phyloP scores from a whole-genome alignment of 2,113 vertebrate genomes.

The Glaucidium brasilianum region DNA sequence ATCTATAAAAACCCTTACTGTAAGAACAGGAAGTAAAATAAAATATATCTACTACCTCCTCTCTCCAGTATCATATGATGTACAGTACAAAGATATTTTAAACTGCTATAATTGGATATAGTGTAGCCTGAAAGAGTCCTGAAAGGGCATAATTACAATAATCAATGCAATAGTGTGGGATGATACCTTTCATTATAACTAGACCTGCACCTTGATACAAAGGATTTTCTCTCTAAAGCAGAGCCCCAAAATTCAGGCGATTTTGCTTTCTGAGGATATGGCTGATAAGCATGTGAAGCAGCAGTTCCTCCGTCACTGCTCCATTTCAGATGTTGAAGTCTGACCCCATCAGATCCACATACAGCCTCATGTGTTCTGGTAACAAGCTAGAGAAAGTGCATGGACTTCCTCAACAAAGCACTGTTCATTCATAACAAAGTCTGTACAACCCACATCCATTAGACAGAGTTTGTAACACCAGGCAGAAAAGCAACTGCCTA shows the following conservation, averaged over 20 bases:
- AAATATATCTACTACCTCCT: not conserved
- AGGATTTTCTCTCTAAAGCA: not conserved
- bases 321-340: not conserved
- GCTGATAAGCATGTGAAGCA: not conserved
- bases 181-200: constrained; percentile 53
- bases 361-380: not conserved
- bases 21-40: constrained; percentile 23
- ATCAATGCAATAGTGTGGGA: constrained; percentile 46
- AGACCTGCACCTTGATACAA: constrained; percentile 15
- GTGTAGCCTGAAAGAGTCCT: constrained; percentile 48
- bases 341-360: not conserved
- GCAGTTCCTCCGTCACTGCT: not conserved
- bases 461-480: not conserved
- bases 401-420: not conserved
- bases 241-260: not conserved
- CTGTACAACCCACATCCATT: not conserved
- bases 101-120: constrained; percentile 62
- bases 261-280: not conserved
- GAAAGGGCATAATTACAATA: constrained; percentile 62
- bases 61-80: constrained; percentile 11
- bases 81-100: constrained; percentile 62
- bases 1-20: constrained; percentile 38
- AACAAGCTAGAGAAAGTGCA: not conserved
- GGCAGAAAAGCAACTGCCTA: not conserved
- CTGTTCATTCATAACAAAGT: not conserved